A percentile compares a stretch with the other conserved stretches of the same genome.
phyloP scores from a whole-genome alignment of 1,140 invertebrate genomes.

The Sarcophaga bullata region DNA sequence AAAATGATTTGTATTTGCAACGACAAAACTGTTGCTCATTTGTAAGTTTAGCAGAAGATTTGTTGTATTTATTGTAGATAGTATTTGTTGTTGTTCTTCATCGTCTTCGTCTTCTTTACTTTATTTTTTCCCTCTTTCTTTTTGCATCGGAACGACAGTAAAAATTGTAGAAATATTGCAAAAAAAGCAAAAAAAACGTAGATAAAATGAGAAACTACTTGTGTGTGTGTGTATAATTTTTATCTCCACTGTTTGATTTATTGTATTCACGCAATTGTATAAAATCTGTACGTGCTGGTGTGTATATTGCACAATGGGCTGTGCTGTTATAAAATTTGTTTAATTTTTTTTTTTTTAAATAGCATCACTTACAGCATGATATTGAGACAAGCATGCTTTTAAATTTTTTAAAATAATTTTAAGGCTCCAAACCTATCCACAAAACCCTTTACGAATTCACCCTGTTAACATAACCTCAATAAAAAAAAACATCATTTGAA shows the following conservation, averaged over 20 bases:
- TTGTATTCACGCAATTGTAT: not conserved
- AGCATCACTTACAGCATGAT: too few species aligned
- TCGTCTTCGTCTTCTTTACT: too few species aligned
- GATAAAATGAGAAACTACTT: not conserved
- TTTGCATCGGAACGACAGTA: not conserved
- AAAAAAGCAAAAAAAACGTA: not conserved
- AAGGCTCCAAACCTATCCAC: too few species aligned
- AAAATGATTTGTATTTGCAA: not conserved
- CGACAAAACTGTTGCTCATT: slow-evolving; percentile 16
- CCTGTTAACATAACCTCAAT: too few species aligned
- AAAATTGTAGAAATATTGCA: not conserved
- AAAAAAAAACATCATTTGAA: too few species aligned
- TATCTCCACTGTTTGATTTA: slow-evolving; percentile 17
- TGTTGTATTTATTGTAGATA: too few species aligned
- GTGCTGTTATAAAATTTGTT: too few species aligned
- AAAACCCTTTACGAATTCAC: too few species aligned
- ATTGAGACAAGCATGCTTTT: too few species aligned
- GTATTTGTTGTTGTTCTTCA: too few species aligned
- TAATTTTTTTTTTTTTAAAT: too few species aligned
- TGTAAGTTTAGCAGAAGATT: not conserved
- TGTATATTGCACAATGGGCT: not conserved
- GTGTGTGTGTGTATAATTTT: not conserved
- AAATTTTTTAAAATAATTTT: too few species aligned
- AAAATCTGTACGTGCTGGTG: not conserved
- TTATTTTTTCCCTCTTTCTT: not conserved